Conservation (phyloP, 2,888 invertebrate genomes). For the Antheraea assamensis region DNA sequence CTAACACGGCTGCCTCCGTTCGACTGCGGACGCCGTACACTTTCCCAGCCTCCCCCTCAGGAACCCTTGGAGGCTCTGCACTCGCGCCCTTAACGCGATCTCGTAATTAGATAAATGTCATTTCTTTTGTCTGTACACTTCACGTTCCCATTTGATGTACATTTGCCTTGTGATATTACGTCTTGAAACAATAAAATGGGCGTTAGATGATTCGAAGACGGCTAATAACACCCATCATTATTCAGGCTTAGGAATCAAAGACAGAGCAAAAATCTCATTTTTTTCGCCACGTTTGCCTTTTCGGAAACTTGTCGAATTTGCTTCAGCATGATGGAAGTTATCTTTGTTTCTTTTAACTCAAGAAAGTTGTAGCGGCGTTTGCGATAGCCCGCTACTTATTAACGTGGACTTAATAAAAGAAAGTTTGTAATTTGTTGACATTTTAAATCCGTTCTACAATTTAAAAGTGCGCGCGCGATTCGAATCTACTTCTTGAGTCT, state of each 20-base stretch:
- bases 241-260: background rate
- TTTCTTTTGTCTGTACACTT: conserved; percentile 71
- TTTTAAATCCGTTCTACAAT: too few species aligned
- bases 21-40: conserved; percentile 61
- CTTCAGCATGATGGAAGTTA: too few species aligned
- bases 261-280: too few species aligned
- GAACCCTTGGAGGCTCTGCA: conserved; percentile 43
- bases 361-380: too few species aligned
- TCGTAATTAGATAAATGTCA: conserved; percentile 81
- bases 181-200: background rate
- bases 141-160: conserved; percentile 19
- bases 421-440: too few species aligned
- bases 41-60: conserved; percentile 48
- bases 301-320: too few species aligned
- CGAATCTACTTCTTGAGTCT: too few species aligned
- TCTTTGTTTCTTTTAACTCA: too few species aligned
- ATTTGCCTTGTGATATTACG: conserved; percentile 15
- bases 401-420: too few species aligned
- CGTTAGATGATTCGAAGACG: background rate
- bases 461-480: too few species aligned
- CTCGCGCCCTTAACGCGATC: conserved; percentile 69
- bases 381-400: too few species aligned
- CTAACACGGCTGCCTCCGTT: conserved; percentile 35
- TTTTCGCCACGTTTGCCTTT: too few species aligned
- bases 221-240: background rate